Evolutionary conservation across 1,140 invertebrate species (phyloP).

Genomic region (Macrostomum lignano): DNA sequence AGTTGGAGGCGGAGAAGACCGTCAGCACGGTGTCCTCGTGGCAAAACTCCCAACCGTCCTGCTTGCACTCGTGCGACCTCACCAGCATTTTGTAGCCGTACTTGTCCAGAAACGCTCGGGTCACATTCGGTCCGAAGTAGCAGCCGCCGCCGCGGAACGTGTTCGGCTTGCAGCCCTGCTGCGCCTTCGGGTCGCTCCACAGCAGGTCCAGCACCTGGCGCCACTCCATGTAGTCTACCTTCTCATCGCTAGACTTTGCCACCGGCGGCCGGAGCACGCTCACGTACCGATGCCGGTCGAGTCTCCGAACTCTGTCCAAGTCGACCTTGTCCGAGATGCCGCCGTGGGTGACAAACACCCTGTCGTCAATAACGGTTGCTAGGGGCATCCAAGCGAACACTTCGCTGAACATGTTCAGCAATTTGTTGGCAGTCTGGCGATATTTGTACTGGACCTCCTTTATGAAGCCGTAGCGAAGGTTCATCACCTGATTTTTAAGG

Average conservation of each 20-base stretch:
- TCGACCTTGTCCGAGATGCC: constrained; percentile 54
- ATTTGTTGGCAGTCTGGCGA: constrained; percentile 41
- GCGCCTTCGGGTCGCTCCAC: constrained; percentile 57
- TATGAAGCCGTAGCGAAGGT: no score
- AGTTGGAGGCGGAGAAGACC: constrained; percentile 71
- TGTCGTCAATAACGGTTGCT: constrained; percentile 53
- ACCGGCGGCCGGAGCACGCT: no score
- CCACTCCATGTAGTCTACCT: no score
- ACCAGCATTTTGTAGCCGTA: constrained; percentile 46
- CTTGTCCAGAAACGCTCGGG: constrained; percentile 41
- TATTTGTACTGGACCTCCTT: no score
- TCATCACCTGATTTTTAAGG: no score
- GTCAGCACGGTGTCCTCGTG: constrained; percentile 57
- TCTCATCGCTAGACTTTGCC: no score
- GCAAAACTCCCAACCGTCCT: constrained; percentile 53
- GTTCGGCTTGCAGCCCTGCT: constrained; percentile 42
- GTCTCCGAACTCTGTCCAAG: constrained; percentile 38
- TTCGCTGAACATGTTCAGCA: constrained; percentile 48
- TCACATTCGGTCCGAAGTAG: constrained; percentile 64
- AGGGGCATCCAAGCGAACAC: constrained; percentile 62
- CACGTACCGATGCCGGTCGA: constrained; percentile 50
- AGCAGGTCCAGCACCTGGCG: constrained; percentile 52
- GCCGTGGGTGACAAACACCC: constrained; percentile 57
- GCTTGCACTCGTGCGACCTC: constrained; percentile 66
- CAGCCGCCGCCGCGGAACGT: constrained; percentile 54